Base-by-base conservation (phyloP, 2,888 invertebrate genomes). In the Lycaena phlaeas region DNA sequence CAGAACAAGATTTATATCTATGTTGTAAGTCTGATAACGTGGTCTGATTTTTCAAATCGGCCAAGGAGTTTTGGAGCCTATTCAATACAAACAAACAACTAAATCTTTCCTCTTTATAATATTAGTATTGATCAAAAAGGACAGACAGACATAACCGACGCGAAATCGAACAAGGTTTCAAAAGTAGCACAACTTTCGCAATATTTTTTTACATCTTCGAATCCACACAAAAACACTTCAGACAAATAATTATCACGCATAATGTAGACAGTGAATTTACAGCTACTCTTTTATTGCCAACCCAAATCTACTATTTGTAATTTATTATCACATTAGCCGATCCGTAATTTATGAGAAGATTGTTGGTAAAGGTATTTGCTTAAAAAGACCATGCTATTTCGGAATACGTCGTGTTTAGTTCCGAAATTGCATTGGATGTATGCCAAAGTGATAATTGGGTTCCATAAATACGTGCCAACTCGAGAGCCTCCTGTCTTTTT, bases 401-500 rank as follows among this genome's bases (percentile, higher is more conserved):
- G 44, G 49, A 49, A 48, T 51, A 45, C 42, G 46, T 45, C 45
- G 47, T 53, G 53, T 52, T 52, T 53, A 47, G 50, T 46, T 47
- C 47, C 45, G 46, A 52, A 52, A 51, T 50, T 50, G 49, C 47
- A 48, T 51, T 53, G 53, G 52, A 52, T 43, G 38, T 26, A 43
- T 46, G 53, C 53, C 53, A 53, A 49, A 40, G 51, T 52, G 49
- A 53, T 53, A 53, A 53, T 53, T 53, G 53, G 49, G 47, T 47
- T 48, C 49, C 45, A 52, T 53, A 53, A 53, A 52, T 52, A 52
- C 52, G 51, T 49, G 52, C 50, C 51, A 51, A 51, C 43, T 46
- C 40, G 43, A 44, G 45, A 47, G 49, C 30, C 43, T 41, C 34
- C 36, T 42, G 42, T 45, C 43, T 42, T 45, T 49, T 31, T 51